phyloP scores from a whole-genome alignment of 2,113 vertebrate species.

The Calcarius ornatus region DNA sequence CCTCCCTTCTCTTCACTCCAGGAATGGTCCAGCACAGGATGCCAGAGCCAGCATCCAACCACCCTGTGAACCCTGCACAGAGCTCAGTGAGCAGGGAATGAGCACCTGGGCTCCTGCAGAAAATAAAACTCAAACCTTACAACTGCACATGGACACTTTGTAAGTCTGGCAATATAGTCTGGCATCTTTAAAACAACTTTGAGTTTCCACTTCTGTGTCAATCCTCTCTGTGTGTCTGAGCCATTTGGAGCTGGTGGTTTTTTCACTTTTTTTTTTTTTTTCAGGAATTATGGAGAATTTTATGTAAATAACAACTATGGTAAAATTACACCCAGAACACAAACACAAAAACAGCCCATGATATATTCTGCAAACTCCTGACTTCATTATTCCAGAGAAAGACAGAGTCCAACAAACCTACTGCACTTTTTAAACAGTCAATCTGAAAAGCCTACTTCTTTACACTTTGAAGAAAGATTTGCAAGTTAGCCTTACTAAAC shows the following conservation, averaged over 20 bases:
- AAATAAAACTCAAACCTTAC: neutral
- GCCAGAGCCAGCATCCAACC: neutral
- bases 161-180: neutral
- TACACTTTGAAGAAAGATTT: neutral
- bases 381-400: neutral
- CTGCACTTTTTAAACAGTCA: neutral
- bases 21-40: neutral
- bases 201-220: neutral
- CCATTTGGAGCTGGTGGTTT: accelerated
- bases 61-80: neutral
- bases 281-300: neutral
- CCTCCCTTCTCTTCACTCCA: neutral
- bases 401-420: neutral
- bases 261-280: neutral
- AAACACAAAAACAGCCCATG: neutral
- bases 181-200: neutral
- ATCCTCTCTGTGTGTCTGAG: neutral
- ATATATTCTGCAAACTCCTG: neutral
- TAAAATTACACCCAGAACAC: neutral
- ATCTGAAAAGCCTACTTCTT: neutral
- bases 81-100: neutral
- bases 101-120: neutral
- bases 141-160: neutral
- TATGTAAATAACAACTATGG: neutral
- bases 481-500: neutral